Evolutionary conservation across 2,797 vertebrate species (phyloP).

Genomic region (Muraenolepis orangiensis): DNA sequence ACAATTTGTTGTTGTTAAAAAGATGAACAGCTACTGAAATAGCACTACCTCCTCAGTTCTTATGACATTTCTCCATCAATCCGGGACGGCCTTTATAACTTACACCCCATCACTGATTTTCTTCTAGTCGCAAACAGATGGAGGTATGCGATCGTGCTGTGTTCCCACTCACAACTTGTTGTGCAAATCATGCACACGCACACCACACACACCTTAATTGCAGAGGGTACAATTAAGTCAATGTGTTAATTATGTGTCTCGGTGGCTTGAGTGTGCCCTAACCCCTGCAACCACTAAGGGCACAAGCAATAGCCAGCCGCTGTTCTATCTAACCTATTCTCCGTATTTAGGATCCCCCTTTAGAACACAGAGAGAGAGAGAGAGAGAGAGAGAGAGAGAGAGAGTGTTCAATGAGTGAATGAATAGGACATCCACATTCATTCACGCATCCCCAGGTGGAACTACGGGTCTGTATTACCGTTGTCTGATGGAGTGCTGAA

Average conservation of each 20-base stretch:
- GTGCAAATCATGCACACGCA: not conserved
- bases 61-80: not conserved
- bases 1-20: too few relatives aligned
- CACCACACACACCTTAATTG: conserved; percentile 1
- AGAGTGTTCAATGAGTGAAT: too few relatives aligned
- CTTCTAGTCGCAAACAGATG: not conserved
- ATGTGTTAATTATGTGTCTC: not conserved
- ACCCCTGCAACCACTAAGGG: not conserved
- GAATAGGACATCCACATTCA: too few relatives aligned
- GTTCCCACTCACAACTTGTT: not conserved
- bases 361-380: too few relatives aligned
- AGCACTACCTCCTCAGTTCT: not conserved
- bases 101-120: not conserved
- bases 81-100: not conserved
- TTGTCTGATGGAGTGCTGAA: too few relatives aligned
- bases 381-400: too few relatives aligned
- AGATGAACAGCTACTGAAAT: too few relatives aligned
- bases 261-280: not conserved
- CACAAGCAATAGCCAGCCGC: not conserved
- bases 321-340: too few relatives aligned
- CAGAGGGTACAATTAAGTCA: not conserved
- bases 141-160: not conserved
- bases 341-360: too few relatives aligned
- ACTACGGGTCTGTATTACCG: too few relatives aligned
- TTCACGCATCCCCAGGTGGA: too few relatives aligned